Percentiles rank a stretch among this genome's conserved stretches.
Conservation (phyloP, 2,113 vertebrate species). For the Holacanthus passer region DNA sequence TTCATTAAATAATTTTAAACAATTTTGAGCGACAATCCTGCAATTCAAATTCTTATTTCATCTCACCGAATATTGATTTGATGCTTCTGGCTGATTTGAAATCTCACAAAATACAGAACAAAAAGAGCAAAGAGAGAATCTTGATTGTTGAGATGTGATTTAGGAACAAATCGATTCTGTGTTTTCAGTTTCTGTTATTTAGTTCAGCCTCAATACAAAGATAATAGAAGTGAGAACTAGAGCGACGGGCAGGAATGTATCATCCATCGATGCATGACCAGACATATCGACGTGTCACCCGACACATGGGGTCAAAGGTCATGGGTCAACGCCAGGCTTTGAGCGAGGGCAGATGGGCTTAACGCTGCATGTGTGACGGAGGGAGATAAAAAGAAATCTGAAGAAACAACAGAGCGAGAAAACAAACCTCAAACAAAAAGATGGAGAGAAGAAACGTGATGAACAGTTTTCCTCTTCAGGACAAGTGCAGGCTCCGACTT, state of each 20-base stretch:
- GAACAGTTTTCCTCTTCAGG: neutral
- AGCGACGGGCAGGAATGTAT: constrained; percentile 22
- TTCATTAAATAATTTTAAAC: neutral
- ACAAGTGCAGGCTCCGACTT: neutral
- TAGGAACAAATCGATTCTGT: neutral
- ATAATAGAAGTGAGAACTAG: neutral
- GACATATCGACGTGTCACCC: constrained; percentile 29
- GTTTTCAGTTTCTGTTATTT: constrained; percentile 2
- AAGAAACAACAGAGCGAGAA: neutral
- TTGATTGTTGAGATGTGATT: neutral
- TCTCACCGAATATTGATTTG: neutral
- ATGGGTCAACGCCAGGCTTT: constrained; percentile 47
- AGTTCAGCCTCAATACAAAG: neutral
- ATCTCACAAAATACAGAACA: too few relatives aligned
- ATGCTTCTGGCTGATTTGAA: neutral
- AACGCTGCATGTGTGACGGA: neutral
- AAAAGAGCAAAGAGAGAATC: too few relatives aligned
- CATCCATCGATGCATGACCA: constrained; percentile 11
- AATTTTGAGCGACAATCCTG: neutral
- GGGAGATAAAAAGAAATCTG: neutral
- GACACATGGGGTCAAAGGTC: constrained; percentile 36
- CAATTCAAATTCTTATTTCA: neutral
- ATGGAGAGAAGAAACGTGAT: neutral
- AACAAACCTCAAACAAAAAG: neutral
- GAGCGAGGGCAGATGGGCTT: constrained; percentile 29